Base-by-base conservation (phyloP, 2,797 vertebrate species). In the Parambassis ranga region DNA sequence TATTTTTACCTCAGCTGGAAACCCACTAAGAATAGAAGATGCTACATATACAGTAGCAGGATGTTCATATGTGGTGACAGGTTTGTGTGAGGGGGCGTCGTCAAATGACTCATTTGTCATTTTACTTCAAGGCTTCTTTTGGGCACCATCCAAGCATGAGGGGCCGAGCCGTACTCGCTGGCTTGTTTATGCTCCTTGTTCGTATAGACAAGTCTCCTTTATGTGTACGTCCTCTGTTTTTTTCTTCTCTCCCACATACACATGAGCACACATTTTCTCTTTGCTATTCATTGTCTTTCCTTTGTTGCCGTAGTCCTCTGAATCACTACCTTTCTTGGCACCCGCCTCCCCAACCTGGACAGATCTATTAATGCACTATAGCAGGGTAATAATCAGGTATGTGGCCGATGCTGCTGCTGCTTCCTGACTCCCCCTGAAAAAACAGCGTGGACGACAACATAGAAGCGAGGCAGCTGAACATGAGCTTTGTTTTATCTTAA, bases 41-140 rank as follows among this genome's bases (percentile, higher is more conserved):
- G 65, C 56, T 49, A 48, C 75, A 68, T 73, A 60, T 73, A 60
- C 59, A 76, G 80, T 56, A 66, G 78, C 69, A 60, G 67, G 87
- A 90, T 75, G 75, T 61, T 89, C 77, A 89, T 79, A 75, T 86
- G 79, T 65, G 81, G 66, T 90, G 90, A 91, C 89, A 89, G 79
- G 75, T 86, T 86, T 87, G 72, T 77, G 75, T 75, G 85, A 71
- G 90, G 77, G 84, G 87, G 87, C 64, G 76, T 86, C 76, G 64
- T 87, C 77, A 81, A 78, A 76, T 89, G 84, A 90, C 75, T 88
- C 88, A 90, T 87, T 89, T 86, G 88, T 89, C 87, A 85, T 90
- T 86, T 90, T 79, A 84, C 86, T 89, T 84, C 64, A 71, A 88
- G 85, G 89, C 88, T 69, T 82, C 71, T 86, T 82, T 79, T 73